phyloP scores from a whole-genome alignment of 2,113 vertebrate species.

The Scytalopus superciliaris region DNA sequence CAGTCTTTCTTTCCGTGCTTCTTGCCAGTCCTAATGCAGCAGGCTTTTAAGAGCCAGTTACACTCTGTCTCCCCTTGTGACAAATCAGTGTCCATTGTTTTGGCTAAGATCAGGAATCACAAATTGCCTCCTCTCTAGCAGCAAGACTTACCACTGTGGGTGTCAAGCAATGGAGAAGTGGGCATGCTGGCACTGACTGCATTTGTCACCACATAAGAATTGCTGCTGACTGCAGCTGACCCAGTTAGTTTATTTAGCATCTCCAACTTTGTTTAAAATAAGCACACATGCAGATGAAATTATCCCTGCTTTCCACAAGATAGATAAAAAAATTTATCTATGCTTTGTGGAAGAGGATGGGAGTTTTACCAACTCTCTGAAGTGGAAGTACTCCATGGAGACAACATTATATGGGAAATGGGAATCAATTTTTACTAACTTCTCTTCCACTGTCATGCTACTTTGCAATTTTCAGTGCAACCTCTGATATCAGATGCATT shows the following conservation, averaged over 20 bases:
- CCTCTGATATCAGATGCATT: not conserved
- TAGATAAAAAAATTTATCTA: not conserved
- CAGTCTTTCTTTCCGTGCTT: not conserved
- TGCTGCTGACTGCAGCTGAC: not conserved
- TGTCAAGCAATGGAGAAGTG: not conserved
- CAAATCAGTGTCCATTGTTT: not conserved
- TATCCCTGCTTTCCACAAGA: not conserved
- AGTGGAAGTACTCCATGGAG: not conserved
- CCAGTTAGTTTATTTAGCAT: not conserved
- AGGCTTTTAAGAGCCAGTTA: not conserved
- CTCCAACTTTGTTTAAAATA: not conserved
- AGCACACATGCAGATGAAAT: not conserved
- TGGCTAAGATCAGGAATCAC: not conserved
- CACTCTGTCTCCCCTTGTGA: not conserved
- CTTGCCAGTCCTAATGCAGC: not conserved
- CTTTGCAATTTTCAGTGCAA: slow-evolving; percentile 45
- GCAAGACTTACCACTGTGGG: not conserved
- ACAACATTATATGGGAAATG: slow-evolving; percentile 33
- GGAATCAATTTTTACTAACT: not conserved
- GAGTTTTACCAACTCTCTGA: not conserved
- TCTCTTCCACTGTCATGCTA: not conserved
- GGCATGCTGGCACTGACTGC: not conserved
- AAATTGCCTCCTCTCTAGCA: not conserved
- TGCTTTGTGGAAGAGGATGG: not conserved
- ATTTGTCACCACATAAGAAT: not conserved